Base-by-base conservation (phyloP, 1,140 invertebrate genomes). In the Anastrepha ludens region DNA sequence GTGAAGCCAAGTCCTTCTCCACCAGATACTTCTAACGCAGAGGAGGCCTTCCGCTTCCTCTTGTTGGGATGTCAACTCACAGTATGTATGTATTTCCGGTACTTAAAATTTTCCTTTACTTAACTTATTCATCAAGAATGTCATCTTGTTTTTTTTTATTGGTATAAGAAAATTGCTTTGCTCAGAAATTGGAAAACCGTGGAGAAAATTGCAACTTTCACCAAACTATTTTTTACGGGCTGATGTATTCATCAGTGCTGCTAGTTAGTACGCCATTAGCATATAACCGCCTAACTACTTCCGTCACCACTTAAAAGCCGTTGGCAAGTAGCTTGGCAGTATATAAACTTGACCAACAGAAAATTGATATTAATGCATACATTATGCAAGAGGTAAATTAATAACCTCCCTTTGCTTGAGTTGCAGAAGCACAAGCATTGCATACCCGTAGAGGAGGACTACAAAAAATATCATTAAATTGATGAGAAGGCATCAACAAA, bases 301-400 rank as follows among this genome's bases (percentile, higher is more conserved):
- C 67, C 67, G 67, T 41, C 67, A 74, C 13, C 67, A 74, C 39
- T 67, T 47, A 2, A 3, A 44, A 74, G 39, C 13, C 6, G 41
- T 47, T 15, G 39, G 1, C 29, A 29, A 29, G 29, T 29, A 29
- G 29, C 29, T 29, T 29, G 39, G 15, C 41, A 17, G 7, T 39
- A 47, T 41, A 74, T 74, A 17, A 74, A 44, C 39, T 44, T n/a
- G 11, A 9, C 67, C 39, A 47, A 41, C 67, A 17, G 44, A 47
- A 74, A 74, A 74, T 74, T 74, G 67, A 74, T 74, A 74, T 74
- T 74, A 74, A 74, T 74, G 67, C 67, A 44, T 47, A 44, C 39
- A 74, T 74, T 74, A 74, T 74, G 67, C 67, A 74, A 44, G 13
- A 74, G 41, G 67, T 17, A 74, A 74, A 74, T 74, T 74, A 74